Percentiles rank a stretch among this genome's conserved stretches.
Evolutionary conservation across 2,113 vertebrate species (phyloP).

Genomic region (Dasypus novemcinctus): DNA sequence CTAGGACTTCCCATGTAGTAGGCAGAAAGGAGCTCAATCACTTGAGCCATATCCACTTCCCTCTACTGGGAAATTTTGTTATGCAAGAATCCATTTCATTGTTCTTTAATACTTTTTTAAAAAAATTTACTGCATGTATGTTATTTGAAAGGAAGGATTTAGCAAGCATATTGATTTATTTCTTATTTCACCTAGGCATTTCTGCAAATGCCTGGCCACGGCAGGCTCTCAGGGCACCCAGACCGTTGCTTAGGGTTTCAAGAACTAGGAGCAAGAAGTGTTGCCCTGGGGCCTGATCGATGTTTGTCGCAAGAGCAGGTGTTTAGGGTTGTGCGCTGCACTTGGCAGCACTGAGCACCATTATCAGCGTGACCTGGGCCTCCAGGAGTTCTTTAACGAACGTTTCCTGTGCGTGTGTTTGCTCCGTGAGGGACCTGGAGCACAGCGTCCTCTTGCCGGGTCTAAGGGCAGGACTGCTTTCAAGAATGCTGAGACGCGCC

Average conservation of each 20-base stretch:
- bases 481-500: neutral
- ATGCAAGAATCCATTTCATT: neutral
- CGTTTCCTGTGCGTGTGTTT: accelerated
- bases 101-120: neutral
- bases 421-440: neutral
- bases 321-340: neutral
- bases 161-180: neutral
- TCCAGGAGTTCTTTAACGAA: neutral
- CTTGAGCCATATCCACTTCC: too few species aligned
- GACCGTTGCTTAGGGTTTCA: neutral
- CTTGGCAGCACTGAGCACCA: neutral
- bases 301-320: neutral
- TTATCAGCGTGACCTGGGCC: neutral
- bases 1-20: too few species aligned
- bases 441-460: neutral
- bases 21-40: too few species aligned
- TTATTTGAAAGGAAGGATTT: neutral
- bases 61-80: neutral
- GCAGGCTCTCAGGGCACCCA: neutral
- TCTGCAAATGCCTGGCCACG: neutral
- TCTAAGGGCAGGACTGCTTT: neutral
- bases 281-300: neutral
- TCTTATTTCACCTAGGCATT: neutral
- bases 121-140: neutral
- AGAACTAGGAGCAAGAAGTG: neutral